phyloP scores from a whole-genome alignment of 2,888 invertebrate species.

The Phortica magna region DNA sequence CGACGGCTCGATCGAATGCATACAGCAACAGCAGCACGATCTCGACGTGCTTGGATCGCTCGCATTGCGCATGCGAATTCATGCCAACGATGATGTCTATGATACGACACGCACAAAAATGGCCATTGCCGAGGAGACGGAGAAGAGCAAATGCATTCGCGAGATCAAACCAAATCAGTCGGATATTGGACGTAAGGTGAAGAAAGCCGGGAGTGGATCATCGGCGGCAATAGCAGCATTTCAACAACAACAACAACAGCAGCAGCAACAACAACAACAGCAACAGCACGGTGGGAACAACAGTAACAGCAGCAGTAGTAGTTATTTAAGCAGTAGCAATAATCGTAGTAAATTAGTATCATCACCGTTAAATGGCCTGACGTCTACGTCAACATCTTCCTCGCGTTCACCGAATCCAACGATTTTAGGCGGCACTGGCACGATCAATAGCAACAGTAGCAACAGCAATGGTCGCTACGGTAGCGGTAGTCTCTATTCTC shows the following conservation, averaged over 20 bases:
- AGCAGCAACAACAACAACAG: constrained; percentile 61
- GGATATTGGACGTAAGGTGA: constrained; percentile 92
- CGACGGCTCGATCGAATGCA: constrained; percentile 95
- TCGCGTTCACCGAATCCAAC: constrained; percentile 74
- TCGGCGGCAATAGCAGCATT: constrained; percentile 51
- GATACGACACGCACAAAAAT: constrained; percentile 94
- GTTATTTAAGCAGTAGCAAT: constrained; percentile 70
- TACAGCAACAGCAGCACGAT: constrained; percentile 84
- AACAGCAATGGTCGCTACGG: constrained; percentile 7
- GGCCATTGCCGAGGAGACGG: constrained; percentile 94
- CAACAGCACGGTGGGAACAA: constrained; percentile 60
- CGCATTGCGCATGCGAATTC: constrained; percentile 92
- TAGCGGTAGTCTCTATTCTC: constrained; percentile 48
- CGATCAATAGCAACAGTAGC: constrained; percentile 55
- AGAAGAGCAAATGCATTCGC: constrained; percentile 95
- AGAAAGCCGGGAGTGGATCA: constrained; percentile 79
- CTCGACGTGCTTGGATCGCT: constrained; percentile 92
- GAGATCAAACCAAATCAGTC: constrained; percentile 95
- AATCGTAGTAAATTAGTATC: constrained; percentile 75
- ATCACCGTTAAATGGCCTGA: constrained; percentile 67
- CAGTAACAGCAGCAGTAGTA: constrained; percentile 66
- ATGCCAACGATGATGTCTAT: constrained; percentile 97
- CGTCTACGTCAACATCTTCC: constrained; percentile 45
- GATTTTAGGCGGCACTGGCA: constrained; percentile 69
- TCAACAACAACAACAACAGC: constrained; percentile 47